Conservation (phyloP, 23 tunicate species). For the Styela plicata region DNA sequence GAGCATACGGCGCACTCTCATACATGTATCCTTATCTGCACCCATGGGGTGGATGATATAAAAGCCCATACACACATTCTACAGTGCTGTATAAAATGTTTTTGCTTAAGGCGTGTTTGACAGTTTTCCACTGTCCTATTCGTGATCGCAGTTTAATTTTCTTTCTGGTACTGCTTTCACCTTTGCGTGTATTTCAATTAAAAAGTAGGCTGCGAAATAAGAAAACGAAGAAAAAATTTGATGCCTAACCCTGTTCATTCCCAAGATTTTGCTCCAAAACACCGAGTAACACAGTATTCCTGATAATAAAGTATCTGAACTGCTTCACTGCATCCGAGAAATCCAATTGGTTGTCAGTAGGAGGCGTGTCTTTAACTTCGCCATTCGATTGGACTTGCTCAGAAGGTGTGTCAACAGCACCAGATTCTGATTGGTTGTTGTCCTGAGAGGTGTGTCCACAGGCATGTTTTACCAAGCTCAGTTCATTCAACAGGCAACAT, state of each 20-base stretch:
- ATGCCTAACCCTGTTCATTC: slow-evolving; percentile 70
- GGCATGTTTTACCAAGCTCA: slow-evolving; percentile 52
- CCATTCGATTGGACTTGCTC: not conserved
- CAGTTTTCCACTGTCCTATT: too few relatives aligned
- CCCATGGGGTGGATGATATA: too few relatives aligned
- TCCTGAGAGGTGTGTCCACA: slow-evolving; percentile 24
- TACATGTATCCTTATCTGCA: too few relatives aligned
- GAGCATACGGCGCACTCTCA: too few relatives aligned
- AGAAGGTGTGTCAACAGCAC: not conserved
- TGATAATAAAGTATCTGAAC: slow-evolving; percentile 73
- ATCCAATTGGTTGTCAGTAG: not conserved
- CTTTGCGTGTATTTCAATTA: not conserved
- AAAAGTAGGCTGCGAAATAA: too few relatives aligned
- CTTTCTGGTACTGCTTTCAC: not conserved
- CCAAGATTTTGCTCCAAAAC: slow-evolving; percentile 74
- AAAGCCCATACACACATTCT: too few relatives aligned
- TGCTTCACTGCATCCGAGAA: slow-evolving; percentile 58
- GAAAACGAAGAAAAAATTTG: not conserved
- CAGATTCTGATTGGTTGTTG: not conserved
- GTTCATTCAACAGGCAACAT: slow-evolving; percentile 77
- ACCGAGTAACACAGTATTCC: slow-evolving; percentile 52
- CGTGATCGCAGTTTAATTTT: not conserved
- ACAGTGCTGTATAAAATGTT: too few relatives aligned
- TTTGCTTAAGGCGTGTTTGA: too few relatives aligned
- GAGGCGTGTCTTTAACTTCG: not conserved